These are phyloP conservation scores for Pteropus rufus DNA, from an alignment of 2,797 vertebrate genomes.

Conservation along the genomic window DNA sequence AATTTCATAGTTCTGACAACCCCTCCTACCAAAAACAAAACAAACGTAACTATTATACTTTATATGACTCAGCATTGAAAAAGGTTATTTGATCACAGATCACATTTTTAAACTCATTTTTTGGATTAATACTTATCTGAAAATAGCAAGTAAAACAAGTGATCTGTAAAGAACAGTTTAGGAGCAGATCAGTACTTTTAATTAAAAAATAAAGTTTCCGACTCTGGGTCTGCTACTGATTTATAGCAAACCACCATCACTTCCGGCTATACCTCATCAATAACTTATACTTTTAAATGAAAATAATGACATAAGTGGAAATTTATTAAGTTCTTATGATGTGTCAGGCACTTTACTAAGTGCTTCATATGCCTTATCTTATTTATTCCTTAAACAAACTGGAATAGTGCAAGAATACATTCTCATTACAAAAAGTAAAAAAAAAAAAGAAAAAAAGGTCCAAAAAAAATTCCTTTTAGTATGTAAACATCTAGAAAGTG, in stretches of 20 bases:
- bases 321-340: not conserved
- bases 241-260: not conserved
- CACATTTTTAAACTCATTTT: not conserved
- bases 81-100: not conserved
- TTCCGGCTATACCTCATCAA: not conserved
- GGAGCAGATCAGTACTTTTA: not conserved
- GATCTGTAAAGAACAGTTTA: not conserved
- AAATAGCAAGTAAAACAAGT: not conserved
- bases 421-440: not conserved
- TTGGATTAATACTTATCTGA: not conserved
- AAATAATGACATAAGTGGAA: not conserved
- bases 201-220: not conserved
- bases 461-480: not conserved
- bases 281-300: not conserved
- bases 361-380: not conserved
- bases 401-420: not conserved
- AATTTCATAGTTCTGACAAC: not conserved
- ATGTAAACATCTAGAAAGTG: not conserved
- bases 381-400: not conserved
- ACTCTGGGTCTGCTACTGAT: not conserved
- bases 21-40: not conserved
- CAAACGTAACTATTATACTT: not conserved
- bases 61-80: not conserved
- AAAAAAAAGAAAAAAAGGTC: not conserved
- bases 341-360: not conserved